phyloP scores from a whole-genome alignment of 2,113 vertebrate species.

The Acinonyx jubatus region DNA sequence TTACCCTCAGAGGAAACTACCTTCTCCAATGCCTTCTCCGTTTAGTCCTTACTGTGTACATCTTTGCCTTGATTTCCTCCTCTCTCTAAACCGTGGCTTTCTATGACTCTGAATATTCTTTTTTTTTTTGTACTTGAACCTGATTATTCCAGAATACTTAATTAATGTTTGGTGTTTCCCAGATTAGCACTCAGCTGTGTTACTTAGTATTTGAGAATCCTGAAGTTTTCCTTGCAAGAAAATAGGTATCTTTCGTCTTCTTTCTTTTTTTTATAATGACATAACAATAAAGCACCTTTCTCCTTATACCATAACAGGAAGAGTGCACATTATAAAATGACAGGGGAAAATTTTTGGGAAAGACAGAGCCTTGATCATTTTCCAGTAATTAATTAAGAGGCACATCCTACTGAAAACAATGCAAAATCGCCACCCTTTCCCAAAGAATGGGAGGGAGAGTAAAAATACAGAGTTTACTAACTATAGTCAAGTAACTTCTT shows the following conservation, averaged over 20 bases:
- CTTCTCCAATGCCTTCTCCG: background rate
- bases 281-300: background rate
- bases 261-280: background rate
- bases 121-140: background rate
- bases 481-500: background rate
- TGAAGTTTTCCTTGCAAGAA: constrained; percentile 9
- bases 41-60: background rate
- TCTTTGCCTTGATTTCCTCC: background rate
- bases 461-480: background rate
- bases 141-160: background rate
- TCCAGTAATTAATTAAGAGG: background rate
- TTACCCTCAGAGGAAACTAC: background rate
- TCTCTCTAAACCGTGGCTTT: background rate
- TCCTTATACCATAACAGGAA: background rate
- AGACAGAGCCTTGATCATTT: background rate
- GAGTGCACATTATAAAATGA: background rate
- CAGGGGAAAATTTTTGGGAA: background rate
- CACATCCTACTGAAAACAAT: background rate
- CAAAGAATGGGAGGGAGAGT: background rate
- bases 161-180: background rate
- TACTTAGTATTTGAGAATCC: background rate
- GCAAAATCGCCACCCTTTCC: background rate
- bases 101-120: background rate
- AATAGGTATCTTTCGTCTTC: background rate
- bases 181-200: background rate